Evolutionary conservation across 2,888 invertebrate species (phyloP).

Genomic region (Cephalotes varians): DNA sequence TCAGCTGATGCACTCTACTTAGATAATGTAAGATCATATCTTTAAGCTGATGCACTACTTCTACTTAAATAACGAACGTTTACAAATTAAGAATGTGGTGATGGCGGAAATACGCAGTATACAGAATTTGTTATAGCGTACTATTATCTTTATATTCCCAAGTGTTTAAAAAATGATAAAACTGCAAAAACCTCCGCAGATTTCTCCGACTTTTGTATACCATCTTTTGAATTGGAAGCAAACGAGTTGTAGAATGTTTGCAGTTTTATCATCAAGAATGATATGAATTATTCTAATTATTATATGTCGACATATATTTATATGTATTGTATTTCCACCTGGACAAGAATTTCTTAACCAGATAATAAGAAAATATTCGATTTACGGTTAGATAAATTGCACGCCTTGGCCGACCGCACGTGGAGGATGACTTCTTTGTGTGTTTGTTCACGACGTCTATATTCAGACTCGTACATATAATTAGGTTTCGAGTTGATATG

Average conservation of each 20-base stretch:
- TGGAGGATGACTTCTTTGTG: conserved; percentile 25
- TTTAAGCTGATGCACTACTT: background rate
- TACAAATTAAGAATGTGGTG: background rate
- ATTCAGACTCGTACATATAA: conserved; percentile 18
- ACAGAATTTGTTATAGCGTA: background rate
- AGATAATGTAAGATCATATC: too few relatives aligned
- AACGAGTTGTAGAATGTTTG: background rate
- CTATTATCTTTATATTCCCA: background rate
- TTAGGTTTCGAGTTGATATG: conserved; percentile 40
- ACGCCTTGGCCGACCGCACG: conserved; percentile 19
- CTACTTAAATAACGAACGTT: conserved; percentile 13
- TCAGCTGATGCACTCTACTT: background rate
- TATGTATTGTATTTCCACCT: too few relatives aligned
- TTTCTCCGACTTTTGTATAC: background rate
- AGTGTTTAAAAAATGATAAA: background rate
- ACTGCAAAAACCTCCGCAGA: background rate
- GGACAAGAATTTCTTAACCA: background rate
- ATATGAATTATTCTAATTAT: background rate
- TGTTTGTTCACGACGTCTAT: conserved; percentile 21
- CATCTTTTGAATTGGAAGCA: background rate
- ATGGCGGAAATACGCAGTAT: background rate
- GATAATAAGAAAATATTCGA: background rate
- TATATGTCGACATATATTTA: too few relatives aligned
- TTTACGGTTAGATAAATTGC: conserved; percentile 39
- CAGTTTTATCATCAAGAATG: background rate